These are phyloP conservation scores for Pipistrellus nathusii DNA, from an alignment of 2,797 vertebrate genomes.

Conservation along the genomic window DNA sequence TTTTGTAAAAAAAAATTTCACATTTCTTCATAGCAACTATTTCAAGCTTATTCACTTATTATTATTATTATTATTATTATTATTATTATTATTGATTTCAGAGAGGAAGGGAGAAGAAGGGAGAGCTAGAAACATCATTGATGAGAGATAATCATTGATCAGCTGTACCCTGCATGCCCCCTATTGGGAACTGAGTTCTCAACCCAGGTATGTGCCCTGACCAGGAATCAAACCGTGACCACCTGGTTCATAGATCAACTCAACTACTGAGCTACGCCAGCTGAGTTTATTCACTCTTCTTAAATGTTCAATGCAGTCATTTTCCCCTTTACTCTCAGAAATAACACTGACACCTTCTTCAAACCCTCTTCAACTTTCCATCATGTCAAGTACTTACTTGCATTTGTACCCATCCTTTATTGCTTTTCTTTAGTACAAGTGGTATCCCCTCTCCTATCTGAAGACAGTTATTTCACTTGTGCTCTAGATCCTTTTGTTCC, in stretches of 20 bases:
- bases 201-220: too few species aligned
- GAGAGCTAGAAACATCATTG: too few species aligned
- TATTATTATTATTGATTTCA: too few species aligned
- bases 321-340: neutral
- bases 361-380: neutral
- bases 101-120: too few species aligned
- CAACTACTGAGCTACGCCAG: too few species aligned
- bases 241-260: too few species aligned
- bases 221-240: too few species aligned
- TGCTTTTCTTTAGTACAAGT: neutral
- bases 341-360: neutral
- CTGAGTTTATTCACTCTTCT: neutral
- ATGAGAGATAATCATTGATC: too few species aligned
- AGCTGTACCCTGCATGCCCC: too few species aligned
- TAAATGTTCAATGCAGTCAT: neutral
- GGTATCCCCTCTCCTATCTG: neutral
- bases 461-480: neutral
- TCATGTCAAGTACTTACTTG: constrained; percentile 1
- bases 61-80: too few species aligned
- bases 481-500: neutral
- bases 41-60: neutral
- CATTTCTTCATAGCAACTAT: neutral
- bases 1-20: neutral
- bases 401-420: neutral
- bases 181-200: too few species aligned